Conservation (phyloP, 2,888 invertebrate species). For the Lepidonotus clava region DNA sequence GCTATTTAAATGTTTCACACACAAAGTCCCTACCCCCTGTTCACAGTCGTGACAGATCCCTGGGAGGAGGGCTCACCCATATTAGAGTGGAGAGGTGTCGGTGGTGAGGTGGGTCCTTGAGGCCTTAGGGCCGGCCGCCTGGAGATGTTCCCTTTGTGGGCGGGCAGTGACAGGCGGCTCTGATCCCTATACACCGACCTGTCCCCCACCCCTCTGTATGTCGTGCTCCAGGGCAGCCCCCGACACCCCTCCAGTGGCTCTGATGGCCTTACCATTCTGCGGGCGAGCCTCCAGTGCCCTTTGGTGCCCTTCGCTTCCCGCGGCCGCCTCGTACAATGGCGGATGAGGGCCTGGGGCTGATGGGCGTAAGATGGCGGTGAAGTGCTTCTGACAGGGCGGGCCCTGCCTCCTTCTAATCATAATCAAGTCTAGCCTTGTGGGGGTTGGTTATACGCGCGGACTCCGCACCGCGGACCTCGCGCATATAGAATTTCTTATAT, state of each 20-base stretch:
- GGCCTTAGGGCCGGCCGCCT: neutral
- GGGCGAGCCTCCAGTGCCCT: conserved; percentile 13
- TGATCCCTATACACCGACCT: neutral
- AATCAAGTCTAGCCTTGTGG: neutral
- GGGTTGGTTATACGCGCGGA: too few relatives aligned
- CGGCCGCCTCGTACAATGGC: conserved; percentile 20
- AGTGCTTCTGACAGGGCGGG: conserved; percentile 43
- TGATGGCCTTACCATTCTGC: conserved; percentile 1
- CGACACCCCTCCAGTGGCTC: neutral
- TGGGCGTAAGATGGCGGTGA: conserved; percentile 33
- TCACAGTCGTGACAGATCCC: neutral
- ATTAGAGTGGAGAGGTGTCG: neutral
- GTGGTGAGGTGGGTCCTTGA: neutral
- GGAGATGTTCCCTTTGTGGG: conserved; percentile 29
- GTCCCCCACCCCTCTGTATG: conserved; percentile 17
- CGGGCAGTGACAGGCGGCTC: conserved; percentile 1
- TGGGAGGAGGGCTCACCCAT: neutral
- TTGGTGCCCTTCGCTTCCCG: conserved; percentile 35
- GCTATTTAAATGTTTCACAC: too few relatives aligned
- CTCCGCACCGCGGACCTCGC: too few relatives aligned
- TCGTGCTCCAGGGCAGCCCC: too few relatives aligned
- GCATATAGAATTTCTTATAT: too few relatives aligned
- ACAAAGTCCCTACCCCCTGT: too few relatives aligned
- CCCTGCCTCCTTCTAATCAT: conserved; percentile 44
- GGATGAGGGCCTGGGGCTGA: conserved; percentile 2